These are phyloP conservation scores for Platycheirus albimanus DNA, from an alignment of 2,888 invertebrate genomes.

Conservation along the genomic window DNA sequence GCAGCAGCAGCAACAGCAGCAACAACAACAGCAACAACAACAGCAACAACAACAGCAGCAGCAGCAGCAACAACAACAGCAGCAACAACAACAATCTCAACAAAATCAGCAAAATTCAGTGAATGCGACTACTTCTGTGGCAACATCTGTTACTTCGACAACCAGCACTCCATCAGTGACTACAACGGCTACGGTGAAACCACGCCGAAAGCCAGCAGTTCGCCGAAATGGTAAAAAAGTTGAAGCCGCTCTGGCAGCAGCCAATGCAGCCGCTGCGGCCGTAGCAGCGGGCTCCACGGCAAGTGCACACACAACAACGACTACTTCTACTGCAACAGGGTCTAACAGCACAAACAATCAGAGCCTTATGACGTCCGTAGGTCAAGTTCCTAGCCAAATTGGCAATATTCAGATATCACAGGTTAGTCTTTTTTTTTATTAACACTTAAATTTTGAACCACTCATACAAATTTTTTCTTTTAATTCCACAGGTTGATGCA, in stretches of 20 bases:
- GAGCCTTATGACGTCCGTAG: conserved; percentile 75
- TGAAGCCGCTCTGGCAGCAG: conserved; percentile 75
- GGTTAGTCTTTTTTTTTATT: conserved; percentile 57
- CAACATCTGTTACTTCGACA: conserved; percentile 52
- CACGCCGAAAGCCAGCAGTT: conserved; percentile 81
- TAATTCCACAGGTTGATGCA: conserved; percentile 77
- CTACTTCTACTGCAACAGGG: conserved; percentile 31
- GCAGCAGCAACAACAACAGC: conserved; percentile 45
- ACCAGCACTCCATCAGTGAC: conserved; percentile 65
- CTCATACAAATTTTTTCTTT: not conserved
- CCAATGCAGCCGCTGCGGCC: conserved; percentile 46
- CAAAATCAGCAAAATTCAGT: conserved; percentile 13
- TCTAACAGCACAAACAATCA: conserved; percentile 63
- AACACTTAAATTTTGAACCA: no score
- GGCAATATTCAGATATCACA: conserved; percentile 83
- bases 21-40: conserved; percentile 45
- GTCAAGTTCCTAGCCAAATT: conserved; percentile 82
- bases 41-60: conserved; percentile 32
- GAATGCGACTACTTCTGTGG: conserved; percentile 4
- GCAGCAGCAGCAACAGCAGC: conserved; percentile 53
- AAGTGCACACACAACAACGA: conserved; percentile 25
- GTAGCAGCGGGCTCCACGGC: conserved; percentile 34
- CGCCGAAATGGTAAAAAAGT: conserved; percentile 81
- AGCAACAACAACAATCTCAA: conserved; percentile 25
- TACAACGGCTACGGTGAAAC: conserved; percentile 80